Percentiles rank a stretch among this genome's conserved stretches.
phyloP scores from a whole-genome alignment of 2,797 vertebrate genomes.

The Diplodus sargus region DNA sequence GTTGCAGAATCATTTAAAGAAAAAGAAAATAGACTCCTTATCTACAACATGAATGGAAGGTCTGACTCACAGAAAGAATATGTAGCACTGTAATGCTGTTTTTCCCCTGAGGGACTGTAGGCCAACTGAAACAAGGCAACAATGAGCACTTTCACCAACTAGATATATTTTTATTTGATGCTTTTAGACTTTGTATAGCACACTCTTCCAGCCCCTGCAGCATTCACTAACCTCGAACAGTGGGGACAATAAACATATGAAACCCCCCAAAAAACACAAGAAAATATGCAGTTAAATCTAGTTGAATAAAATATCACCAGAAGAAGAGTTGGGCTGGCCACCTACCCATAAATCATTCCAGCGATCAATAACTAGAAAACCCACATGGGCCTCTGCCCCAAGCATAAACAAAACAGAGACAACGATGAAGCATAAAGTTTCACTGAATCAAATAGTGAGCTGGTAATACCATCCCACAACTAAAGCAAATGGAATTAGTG shows the following conservation, averaged over 20 bases:
- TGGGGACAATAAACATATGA: constrained; percentile 12
- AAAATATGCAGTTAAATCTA: constrained; percentile 20
- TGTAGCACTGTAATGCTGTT: constrained; percentile 1
- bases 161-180: constrained; percentile 22
- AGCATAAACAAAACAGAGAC: constrained; percentile 53
- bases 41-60: not conserved
- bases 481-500: constrained; percentile 6
- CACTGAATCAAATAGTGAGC: constrained; percentile 18
- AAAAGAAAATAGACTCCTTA: constrained; percentile 15
- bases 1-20: not conserved
- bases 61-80: constrained; percentile 21
- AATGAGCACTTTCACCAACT: constrained; percentile 10
- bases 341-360: constrained; percentile 51
- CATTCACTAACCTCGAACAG: constrained; percentile 18
- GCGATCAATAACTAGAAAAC: constrained; percentile 54
- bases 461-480: constrained; percentile 21
- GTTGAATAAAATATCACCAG: constrained; percentile 1
- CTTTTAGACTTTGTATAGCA: constrained; percentile 22
- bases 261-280: not conserved
- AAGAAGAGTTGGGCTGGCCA: constrained; percentile 27
- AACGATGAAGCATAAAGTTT: constrained; percentile 18
- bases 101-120: not conserved
- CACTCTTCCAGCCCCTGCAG: not conserved
- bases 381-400: constrained; percentile 26
- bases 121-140: constrained; percentile 9